These are phyloP conservation scores for Poeciliopsis infans DNA, from an alignment of 2,797 vertebrate genomes.

Conservation along the genomic window DNA sequence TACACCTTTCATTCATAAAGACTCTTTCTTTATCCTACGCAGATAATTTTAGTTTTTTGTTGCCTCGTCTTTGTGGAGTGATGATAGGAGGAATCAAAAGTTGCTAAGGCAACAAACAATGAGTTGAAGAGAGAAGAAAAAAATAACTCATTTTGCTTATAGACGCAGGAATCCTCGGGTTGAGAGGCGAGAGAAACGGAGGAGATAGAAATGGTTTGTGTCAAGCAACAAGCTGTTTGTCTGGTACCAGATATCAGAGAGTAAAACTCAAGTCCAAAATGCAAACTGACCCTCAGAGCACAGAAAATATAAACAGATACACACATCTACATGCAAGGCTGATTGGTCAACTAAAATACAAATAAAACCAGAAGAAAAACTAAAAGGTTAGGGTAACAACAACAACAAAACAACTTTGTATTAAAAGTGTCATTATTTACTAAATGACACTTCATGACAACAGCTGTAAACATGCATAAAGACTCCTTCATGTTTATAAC, in stretches of 20 bases:
- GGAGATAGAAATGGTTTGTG: conserved; percentile 33
- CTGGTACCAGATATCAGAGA: not conserved
- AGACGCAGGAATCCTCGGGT: conserved; percentile 17
- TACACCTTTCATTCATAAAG: too few species aligned
- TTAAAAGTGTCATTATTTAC: too few species aligned
- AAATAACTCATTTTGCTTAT: not conserved
- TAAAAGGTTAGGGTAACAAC: too few species aligned
- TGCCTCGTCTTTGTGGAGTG: conserved; percentile 31
- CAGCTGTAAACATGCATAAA: too few species aligned
- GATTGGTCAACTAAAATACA: not conserved
- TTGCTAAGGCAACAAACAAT: conserved; percentile 61
- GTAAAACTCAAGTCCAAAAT: not conserved
- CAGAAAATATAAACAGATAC: not conserved
- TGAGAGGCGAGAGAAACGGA: not conserved
- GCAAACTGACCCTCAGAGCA: not conserved
- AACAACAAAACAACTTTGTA: too few species aligned
- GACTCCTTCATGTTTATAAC: too few species aligned
- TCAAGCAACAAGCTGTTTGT: conserved; percentile 30
- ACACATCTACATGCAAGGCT: not conserved
- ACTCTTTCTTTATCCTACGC: not conserved
- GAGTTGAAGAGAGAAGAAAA: conserved; percentile 6
- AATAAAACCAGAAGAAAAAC: too few species aligned
- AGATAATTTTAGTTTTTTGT: conserved; percentile 9
- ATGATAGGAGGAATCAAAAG: conserved; percentile 54
- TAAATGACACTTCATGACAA: too few species aligned